A percentile compares a stretch with the other conserved stretches of the same genome.
Evolutionary conservation across 2,113 vertebrate species (phyloP).

Genomic region (Ctenomys sociabilis): DNA sequence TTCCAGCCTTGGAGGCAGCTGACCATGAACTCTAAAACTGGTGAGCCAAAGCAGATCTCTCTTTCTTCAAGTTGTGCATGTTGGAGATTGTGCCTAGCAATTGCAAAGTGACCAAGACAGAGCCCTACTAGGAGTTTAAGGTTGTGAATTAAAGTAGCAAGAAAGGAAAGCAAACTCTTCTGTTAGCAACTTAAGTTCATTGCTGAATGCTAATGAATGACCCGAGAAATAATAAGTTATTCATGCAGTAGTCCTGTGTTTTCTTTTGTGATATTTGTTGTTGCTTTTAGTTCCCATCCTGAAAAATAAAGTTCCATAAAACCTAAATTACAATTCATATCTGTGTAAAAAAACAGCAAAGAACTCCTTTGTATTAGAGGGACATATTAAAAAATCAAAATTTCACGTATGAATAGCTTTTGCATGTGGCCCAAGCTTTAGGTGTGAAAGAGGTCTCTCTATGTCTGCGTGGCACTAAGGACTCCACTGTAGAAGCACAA

Average conservation of each 20-base stretch:
- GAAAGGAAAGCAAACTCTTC: not conserved
- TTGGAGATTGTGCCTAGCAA: not conserved
- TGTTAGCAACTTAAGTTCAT: constrained; percentile 20
- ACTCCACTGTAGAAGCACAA: not conserved
- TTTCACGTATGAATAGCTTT: constrained; percentile 17
- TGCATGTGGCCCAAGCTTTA: not conserved
- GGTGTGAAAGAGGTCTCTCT: not conserved
- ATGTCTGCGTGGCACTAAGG: no score
- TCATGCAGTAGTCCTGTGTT: not conserved
- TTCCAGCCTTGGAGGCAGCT: not conserved
- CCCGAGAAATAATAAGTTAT: not conserved
- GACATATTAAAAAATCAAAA: not conserved
- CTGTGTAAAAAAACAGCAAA: constrained; percentile 17
- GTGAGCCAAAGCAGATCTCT: not conserved
- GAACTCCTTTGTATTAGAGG: not conserved
- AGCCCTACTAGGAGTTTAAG: not conserved
- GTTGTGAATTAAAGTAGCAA: constrained; percentile 33
- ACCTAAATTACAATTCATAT: not conserved
- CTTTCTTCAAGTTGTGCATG: not conserved
- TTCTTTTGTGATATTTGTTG: constrained; percentile 27
- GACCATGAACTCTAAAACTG: not conserved
- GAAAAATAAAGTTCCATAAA: not conserved
- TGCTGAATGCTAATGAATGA: not conserved
- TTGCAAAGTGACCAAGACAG: not conserved
- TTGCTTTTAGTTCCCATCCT: not conserved